phyloP scores from a whole-genome alignment of 2,797 vertebrate species.

The Huso huso region DNA sequence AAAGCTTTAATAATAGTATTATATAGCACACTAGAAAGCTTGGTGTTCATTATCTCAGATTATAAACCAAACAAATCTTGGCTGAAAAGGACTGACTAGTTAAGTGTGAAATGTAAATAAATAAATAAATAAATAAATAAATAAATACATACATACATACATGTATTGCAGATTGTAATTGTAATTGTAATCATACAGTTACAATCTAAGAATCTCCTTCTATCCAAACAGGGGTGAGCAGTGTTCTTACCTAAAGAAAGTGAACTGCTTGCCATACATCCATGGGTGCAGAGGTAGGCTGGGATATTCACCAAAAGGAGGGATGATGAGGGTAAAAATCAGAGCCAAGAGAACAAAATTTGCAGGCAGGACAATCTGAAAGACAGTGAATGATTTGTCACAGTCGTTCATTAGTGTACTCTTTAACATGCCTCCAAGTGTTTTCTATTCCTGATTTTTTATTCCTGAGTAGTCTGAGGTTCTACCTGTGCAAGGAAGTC shows the following conservation, averaged over 20 bases:
- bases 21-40: too few relatives aligned
- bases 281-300: slow-evolving; percentile 82
- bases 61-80: too few relatives aligned
- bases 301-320: slow-evolving; percentile 87
- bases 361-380: slow-evolving; percentile 81
- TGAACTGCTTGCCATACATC: slow-evolving; percentile 90
- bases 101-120: too few relatives aligned
- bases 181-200: neutral
- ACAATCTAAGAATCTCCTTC: neutral
- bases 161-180: too few relatives aligned
- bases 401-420: neutral
- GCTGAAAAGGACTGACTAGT: too few relatives aligned
- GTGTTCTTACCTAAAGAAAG: slow-evolving; percentile 79
- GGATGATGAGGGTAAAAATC: slow-evolving; percentile 75
- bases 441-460: too few relatives aligned
- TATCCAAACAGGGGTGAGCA: too few relatives aligned
- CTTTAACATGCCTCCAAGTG: neutral
- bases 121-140: too few relatives aligned
- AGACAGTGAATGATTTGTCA: slow-evolving; percentile 8
- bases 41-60: too few relatives aligned
- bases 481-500: slow-evolving; percentile 87
- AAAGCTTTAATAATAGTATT: too few relatives aligned
- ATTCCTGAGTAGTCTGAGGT: too few relatives aligned
- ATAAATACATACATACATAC: too few relatives aligned
- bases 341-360: slow-evolving; percentile 81